phyloP scores from a whole-genome alignment of 1,140 invertebrate species.

The Drosophila novamexicana region DNA sequence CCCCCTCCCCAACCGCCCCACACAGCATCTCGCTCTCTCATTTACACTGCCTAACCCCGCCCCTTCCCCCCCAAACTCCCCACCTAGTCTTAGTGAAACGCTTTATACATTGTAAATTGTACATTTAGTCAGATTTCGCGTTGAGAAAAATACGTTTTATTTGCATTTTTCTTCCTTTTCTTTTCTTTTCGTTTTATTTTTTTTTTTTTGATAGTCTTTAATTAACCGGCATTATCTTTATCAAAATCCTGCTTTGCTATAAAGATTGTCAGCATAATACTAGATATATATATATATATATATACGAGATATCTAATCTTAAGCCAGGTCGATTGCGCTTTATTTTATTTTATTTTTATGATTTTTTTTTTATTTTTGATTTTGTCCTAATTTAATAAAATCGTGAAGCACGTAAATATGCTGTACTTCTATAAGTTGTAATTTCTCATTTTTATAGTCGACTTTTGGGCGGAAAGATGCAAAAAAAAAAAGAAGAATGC shows the following conservation, averaged over 20 bases:
- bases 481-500: too few relatives aligned
- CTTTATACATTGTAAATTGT: slow-evolving; percentile 79
- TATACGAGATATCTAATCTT: slow-evolving; percentile 31
- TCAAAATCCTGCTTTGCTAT: slow-evolving; percentile 66
- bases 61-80: slow-evolving; percentile 12
- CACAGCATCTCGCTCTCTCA: background rate
- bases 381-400: slow-evolving; percentile 63
- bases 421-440: background rate
- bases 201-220: slow-evolving; percentile 42
- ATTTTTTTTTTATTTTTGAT: slow-evolving; percentile 31
- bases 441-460: background rate
- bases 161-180: slow-evolving; percentile 1
- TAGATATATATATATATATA: slow-evolving; percentile 24
- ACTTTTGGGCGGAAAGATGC: background rate
- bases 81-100: slow-evolving; percentile 67
- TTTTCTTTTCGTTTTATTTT: background rate
- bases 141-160: slow-evolving; percentile 14
- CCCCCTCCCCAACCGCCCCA: too few relatives aligned
- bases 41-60: slow-evolving; percentile 4
- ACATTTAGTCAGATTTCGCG: slow-evolving; percentile 63
- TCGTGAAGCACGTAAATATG: slow-evolving; percentile 15
- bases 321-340: slow-evolving; percentile 59
- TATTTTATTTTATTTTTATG: slow-evolving; percentile 1
- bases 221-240: slow-evolving; percentile 27
- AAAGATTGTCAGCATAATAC: slow-evolving; percentile 14